Evolutionary conservation across 2,113 vertebrate species (phyloP).

Genomic region (Felis chaus): DNA sequence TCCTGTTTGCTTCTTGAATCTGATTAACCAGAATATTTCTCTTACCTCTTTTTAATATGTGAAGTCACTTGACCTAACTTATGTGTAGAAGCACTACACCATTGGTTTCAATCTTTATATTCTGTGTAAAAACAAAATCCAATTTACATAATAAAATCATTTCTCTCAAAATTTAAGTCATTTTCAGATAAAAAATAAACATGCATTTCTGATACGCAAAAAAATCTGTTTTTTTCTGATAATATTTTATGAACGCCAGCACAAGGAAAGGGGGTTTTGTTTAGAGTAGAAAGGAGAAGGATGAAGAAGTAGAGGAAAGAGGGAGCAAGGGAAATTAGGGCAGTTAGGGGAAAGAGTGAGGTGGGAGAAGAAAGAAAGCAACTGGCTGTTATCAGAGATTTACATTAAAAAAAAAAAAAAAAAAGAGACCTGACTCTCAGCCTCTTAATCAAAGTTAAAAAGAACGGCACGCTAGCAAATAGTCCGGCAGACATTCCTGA

Average conservation of each 20-base stretch:
- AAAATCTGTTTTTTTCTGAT: background rate
- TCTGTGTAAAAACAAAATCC: slow-evolving; percentile 90
- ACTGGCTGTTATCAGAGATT: background rate
- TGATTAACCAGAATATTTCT: slow-evolving; percentile 80
- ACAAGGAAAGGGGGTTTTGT: background rate
- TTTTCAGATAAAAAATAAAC: slow-evolving; percentile 90
- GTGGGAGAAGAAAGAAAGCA: background rate
- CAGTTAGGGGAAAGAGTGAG: background rate
- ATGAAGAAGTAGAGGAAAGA: background rate
- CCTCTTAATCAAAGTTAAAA: background rate
- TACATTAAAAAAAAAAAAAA: background rate
- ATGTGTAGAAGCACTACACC: slow-evolving; percentile 78
- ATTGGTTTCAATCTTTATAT: slow-evolving; percentile 92
- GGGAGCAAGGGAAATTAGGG: background rate
- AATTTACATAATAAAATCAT: slow-evolving; percentile 98
- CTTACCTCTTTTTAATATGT: slow-evolving; percentile 24
- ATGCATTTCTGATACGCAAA: slow-evolving; percentile 80
- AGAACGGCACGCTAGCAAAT: background rate
- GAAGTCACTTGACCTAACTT: slow-evolving; percentile 75
- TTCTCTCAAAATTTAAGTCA: slow-evolving; percentile 91
- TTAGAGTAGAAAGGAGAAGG: background rate
- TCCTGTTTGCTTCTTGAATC: slow-evolving; percentile 84
- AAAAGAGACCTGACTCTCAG: background rate
- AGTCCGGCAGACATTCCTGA: background rate
- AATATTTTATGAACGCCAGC: background rate